Conservation (phyloP, 2,797 vertebrate species). For the Arvicola amphibius region DNA sequence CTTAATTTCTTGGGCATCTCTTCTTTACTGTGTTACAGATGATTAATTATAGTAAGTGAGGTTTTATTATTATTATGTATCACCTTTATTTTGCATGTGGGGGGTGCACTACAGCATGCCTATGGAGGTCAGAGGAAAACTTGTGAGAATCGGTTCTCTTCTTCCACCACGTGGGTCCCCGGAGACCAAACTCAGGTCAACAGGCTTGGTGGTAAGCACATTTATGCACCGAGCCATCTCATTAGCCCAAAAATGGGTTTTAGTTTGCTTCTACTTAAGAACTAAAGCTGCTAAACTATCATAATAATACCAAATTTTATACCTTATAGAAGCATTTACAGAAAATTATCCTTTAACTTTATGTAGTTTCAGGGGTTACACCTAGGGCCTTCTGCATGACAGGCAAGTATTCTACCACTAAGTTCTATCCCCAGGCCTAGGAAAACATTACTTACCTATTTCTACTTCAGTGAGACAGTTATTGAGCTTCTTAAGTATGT, state of each 20-base stretch:
- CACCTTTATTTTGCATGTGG: neutral
- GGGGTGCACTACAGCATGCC: neutral
- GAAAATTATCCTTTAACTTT: slow-evolving; percentile 44
- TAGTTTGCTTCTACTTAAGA: neutral
- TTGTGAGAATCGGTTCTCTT: neutral
- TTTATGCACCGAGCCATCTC: neutral
- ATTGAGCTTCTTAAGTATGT: slow-evolving; percentile 83
- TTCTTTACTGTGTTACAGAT: slow-evolving; percentile 35
- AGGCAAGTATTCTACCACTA: neutral
- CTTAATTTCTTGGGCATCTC: neutral
- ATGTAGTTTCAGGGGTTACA: neutral
- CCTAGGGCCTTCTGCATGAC: neutral
- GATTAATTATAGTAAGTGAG: neutral
- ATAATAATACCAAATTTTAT: slow-evolving; percentile 23
- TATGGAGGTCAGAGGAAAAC: neutral
- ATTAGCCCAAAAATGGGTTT: neutral
- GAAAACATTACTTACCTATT: slow-evolving; percentile 79
- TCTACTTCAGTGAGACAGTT: slow-evolving; percentile 81
- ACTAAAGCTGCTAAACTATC: slow-evolving; percentile 1
- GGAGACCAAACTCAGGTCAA: neutral
- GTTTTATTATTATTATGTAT: slow-evolving; percentile 41
- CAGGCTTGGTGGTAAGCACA: neutral
- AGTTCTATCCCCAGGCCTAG: neutral
- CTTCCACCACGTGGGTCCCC: neutral
- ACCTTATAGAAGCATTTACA: slow-evolving; percentile 47